Percentiles rank a stretch among this genome's conserved stretches.
phyloP scores from a whole-genome alignment of 2,113 vertebrate species.

The Acanthisitta chloris region DNA sequence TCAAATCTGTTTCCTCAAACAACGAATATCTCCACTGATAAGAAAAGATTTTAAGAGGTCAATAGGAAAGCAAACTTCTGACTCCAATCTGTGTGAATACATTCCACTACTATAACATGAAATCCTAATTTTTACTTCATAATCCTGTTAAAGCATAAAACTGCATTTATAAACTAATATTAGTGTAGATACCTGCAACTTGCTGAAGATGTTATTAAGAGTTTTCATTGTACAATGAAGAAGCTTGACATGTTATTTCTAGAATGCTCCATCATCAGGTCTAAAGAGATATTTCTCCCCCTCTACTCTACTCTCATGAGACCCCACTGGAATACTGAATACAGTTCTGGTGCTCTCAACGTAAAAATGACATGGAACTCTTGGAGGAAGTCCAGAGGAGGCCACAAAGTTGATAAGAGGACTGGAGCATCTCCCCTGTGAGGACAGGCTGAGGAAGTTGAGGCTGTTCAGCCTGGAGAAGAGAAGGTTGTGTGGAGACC shows the following conservation, averaged over 20 bases:
- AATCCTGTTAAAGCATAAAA: neutral
- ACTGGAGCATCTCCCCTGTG: too few relatives aligned
- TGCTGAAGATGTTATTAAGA: neutral
- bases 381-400: too few relatives aligned
- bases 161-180: neutral
- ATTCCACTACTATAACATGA: neutral
- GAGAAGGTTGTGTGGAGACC: too few relatives aligned
- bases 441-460: too few relatives aligned
- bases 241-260: neutral
- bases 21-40: neutral
- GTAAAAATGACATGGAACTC: too few relatives aligned
- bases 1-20: neutral
- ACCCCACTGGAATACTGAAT: too few relatives aligned
- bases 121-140: neutral
- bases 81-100: neutral
- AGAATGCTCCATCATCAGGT: neutral
- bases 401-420: too few relatives aligned
- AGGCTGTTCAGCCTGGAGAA: too few relatives aligned
- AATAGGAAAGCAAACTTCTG: neutral
- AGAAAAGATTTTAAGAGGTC: neutral
- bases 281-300: too few relatives aligned
- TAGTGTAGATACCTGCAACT: neutral
- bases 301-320: too few relatives aligned
- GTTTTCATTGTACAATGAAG: neutral
- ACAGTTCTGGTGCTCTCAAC: too few relatives aligned